Evolutionary conservation across 2,797 vertebrate genomes (phyloP).

Genomic region (Chaetodon trifasciatus): DNA sequence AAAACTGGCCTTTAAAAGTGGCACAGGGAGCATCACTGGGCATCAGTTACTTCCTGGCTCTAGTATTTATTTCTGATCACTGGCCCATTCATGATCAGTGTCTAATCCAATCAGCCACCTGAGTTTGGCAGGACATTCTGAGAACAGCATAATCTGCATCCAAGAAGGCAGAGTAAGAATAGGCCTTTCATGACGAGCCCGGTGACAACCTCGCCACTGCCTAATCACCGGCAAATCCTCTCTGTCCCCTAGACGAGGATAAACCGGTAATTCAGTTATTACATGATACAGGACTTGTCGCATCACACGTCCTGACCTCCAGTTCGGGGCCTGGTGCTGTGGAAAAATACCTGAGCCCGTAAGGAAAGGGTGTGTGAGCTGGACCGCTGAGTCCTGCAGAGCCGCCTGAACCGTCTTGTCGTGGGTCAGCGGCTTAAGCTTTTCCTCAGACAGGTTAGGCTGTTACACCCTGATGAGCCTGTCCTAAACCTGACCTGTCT

Average conservation of each 20-base stretch:
- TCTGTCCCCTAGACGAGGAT: conserved; percentile 74
- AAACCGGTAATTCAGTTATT: conserved; percentile 76
- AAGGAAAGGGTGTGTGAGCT: not conserved
- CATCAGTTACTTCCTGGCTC: conserved; percentile 18
- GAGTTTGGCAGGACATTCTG: conserved; percentile 72
- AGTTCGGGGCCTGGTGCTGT: conserved; percentile 22
- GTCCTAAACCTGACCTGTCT: conserved; percentile 48
- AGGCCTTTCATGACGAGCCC: conserved; percentile 62
- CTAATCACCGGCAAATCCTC: conserved; percentile 82
- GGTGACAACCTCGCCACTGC: conserved; percentile 36
- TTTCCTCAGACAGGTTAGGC: conserved; percentile 53
- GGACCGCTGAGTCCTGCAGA: conserved; percentile 37
- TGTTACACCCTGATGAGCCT: not conserved
- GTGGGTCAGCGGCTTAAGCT: conserved; percentile 53
- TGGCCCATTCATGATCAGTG: conserved; percentile 41
- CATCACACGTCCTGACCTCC: conserved; percentile 1
- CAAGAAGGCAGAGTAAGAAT: conserved; percentile 70
- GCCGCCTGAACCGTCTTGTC: conserved; percentile 16
- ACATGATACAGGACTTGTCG: conserved; percentile 25
- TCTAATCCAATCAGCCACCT: conserved; percentile 71
- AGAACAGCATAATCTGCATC: conserved; percentile 74
- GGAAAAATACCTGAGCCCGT: conserved; percentile 24
- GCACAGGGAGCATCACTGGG: not conserved
- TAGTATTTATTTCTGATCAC: conserved; percentile 41
- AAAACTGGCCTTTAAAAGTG: not conserved